These are phyloP conservation scores for Hemiprocne comata DNA, from an alignment of 2,113 vertebrate genomes.

Conservation along the genomic window DNA sequence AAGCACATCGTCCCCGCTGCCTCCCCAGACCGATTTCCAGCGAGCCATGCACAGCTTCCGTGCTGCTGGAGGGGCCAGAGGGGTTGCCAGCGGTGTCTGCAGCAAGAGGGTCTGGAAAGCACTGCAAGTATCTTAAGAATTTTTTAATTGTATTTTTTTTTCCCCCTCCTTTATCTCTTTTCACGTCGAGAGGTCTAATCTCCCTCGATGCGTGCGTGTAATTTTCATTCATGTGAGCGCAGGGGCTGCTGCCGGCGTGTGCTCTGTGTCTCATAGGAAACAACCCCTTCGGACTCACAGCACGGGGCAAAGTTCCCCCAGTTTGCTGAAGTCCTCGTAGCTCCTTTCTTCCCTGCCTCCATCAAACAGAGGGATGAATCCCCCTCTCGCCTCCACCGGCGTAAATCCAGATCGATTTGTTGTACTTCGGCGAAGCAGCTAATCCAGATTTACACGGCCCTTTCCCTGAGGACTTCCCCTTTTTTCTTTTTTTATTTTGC, in stretches of 20 bases:
- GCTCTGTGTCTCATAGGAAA: background rate
- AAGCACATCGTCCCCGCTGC: background rate
- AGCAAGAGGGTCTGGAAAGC: slow-evolving; percentile 6
- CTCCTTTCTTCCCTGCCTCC: background rate
- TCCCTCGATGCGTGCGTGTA: background rate
- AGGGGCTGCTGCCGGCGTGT: background rate
- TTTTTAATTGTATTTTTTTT: background rate
- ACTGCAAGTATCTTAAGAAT: slow-evolving; percentile 44
- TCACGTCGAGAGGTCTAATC: background rate
- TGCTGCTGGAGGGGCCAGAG: background rate
- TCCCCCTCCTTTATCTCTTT: background rate
- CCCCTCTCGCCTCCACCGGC: background rate
- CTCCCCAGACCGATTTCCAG: background rate
- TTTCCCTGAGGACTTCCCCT: slow-evolving; percentile 16
- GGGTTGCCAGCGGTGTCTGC: background rate
- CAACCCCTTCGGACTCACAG: background rate
- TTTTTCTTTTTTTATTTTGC: background rate
- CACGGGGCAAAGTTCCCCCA: background rate
- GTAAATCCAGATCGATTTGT: slow-evolving; percentile 22
- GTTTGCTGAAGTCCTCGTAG: background rate
- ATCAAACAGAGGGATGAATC: background rate
- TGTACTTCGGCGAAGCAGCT: background rate
- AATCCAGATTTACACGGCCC: slow-evolving; percentile 43
- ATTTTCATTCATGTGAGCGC: background rate
- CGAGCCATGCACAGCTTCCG: background rate